These are phyloP conservation scores for Dryobota labecula DNA, from an alignment of 2,888 invertebrate species.

Conservation along the genomic window DNA sequence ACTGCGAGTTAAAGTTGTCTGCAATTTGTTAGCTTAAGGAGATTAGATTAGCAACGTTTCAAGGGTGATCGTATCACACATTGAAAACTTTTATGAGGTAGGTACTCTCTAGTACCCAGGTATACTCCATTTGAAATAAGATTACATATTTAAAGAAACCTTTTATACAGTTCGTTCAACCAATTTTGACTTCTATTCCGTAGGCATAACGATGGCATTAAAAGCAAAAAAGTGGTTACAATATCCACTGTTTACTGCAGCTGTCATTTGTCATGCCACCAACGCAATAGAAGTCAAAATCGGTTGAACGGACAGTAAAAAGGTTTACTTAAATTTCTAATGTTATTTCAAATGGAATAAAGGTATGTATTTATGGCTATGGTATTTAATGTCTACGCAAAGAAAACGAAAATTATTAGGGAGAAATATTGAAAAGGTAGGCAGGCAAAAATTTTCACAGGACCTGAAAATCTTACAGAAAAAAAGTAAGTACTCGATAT, in stretches of 20 bases:
- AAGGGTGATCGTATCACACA: slow-evolving; percentile 47
- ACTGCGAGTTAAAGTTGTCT: slow-evolving; percentile 48
- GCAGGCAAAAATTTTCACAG: neutral
- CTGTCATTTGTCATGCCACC: too few relatives aligned
- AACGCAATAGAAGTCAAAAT: too few relatives aligned
- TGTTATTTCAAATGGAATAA: too few relatives aligned
- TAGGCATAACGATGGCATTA: too few relatives aligned
- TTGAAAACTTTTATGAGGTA: slow-evolving; percentile 38
- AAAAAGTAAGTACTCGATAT: neutral
- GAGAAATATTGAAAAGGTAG: neutral
- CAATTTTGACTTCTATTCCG: too few relatives aligned
- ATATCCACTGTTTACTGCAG: too few relatives aligned
- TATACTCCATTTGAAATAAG: too few relatives aligned
- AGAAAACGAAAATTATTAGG: neutral
- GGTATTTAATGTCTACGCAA: neutral
- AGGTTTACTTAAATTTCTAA: too few relatives aligned
- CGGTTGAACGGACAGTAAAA: too few relatives aligned
- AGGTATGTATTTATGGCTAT: neutral
- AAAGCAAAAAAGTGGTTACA: too few relatives aligned
- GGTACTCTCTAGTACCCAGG: neutral
- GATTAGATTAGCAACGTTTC: slow-evolving; percentile 55
- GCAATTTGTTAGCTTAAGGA: slow-evolving; percentile 45
- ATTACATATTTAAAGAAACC: too few relatives aligned
- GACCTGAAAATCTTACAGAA: neutral
- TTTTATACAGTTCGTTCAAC: too few relatives aligned